Base-by-base conservation (phyloP, 2,888 invertebrate genomes). In the Acrocyrtus sp. region DNA sequence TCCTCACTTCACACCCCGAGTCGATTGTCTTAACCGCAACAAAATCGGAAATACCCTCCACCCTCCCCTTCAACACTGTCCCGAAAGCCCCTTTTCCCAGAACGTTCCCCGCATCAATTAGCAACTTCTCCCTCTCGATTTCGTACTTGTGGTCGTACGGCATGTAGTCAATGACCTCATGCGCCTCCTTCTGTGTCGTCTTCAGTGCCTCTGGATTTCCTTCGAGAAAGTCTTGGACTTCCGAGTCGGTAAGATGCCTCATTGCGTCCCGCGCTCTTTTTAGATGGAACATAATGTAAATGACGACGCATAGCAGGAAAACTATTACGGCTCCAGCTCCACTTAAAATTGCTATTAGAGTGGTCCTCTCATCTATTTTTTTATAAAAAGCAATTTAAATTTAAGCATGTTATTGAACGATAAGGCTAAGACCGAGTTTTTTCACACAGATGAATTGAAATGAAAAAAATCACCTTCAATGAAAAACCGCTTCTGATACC, bases 41-140 rank as follows among this genome's bases (percentile, higher is more conserved):
- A 3, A 58, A 27, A n/a, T 70, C 63, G 2, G 57, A 21, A 34
- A 67, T 24, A 10, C 74, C 75, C 43, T 75, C 73, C 1, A 78
- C 57, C 26, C 70, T 60, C 10, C 75, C 78, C 41, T 78, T 76
- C 21, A 74, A 41, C 34, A 78, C 78, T 2, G 63, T 72, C 17
- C 78, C 78, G 34, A 76, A 78, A 8, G 73, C 73, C n/a, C 78
- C 78, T 47, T 65, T 72, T 21, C 78, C 78, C 15, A 78, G 48
- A 0, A 72, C 39, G 26, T 73, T 72, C 53, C 74, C 78, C 39
- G 45, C 61, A 29, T 75, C 78, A 21, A 78, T 77, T 10, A 72
- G 41, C n/a, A 78, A 41, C 15, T 65, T 72, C 3, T 68, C 66
- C 19, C 75, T 34, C 39, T 68, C 61, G 47, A 78, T 78, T 69